A percentile compares a stretch with the other conserved stretches of the same genome.
Evolutionary conservation across 2,113 vertebrate genomes (phyloP).

Genomic region (Psophia crepitans): DNA sequence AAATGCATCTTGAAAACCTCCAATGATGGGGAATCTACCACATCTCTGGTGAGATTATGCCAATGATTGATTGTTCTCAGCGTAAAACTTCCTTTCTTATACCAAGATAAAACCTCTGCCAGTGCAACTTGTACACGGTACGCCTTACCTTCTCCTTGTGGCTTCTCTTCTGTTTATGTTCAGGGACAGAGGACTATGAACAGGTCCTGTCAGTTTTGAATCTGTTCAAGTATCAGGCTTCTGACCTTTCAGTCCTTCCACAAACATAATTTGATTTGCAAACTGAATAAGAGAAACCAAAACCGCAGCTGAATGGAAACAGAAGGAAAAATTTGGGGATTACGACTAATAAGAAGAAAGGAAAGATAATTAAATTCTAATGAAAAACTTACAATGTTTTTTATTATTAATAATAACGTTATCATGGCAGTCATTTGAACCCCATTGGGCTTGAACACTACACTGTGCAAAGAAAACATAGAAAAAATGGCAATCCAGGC

Average conservation of each 20-base stretch:
- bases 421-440: not conserved
- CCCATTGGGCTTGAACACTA: not conserved
- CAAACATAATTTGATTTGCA: not conserved
- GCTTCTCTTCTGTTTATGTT: not conserved
- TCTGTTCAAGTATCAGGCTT: not conserved
- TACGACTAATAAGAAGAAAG: not conserved
- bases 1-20: not conserved
- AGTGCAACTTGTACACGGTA: not conserved
- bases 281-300: not conserved
- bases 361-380: not conserved
- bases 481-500: not conserved
- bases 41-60: not conserved
- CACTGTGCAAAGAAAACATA: not conserved
- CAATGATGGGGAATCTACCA: not conserved
- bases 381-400: not conserved
- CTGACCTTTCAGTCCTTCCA: not conserved
- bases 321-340: not conserved
- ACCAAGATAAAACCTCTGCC: not conserved
- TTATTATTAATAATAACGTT: not conserved
- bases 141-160: not conserved
- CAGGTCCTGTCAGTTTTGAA: not conserved
- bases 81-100: not conserved
- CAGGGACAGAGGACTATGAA: not conserved
- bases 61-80: not conserved
- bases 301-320: not conserved